A percentile compares a stretch with the other conserved stretches of the same genome.
phyloP scores from a whole-genome alignment of 2,888 invertebrate species.

The Lithodes maja region DNA sequence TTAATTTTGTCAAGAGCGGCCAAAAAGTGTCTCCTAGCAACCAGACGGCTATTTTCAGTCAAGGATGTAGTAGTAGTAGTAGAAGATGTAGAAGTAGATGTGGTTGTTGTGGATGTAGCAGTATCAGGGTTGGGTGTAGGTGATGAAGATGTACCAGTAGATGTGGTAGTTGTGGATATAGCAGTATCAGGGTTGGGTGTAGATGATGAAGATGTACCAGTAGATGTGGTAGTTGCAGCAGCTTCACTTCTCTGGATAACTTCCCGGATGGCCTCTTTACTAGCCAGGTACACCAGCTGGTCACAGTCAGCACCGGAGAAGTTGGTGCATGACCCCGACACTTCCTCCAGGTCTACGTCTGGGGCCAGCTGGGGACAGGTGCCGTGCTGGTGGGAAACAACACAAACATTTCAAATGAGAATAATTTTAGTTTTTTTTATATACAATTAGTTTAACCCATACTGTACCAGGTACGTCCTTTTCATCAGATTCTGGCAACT shows the following conservation, averaged over 20 bases:
- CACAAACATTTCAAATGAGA: neutral
- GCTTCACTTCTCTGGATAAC: conserved; percentile 23
- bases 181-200: too few species aligned
- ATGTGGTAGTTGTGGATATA: too few species aligned
- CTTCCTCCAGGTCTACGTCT: conserved; percentile 61
- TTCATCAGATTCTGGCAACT: too few species aligned
- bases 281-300: conserved; percentile 67
- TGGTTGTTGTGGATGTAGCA: too few species aligned
- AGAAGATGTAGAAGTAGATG: too few species aligned
- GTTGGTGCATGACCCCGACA: conserved; percentile 54
- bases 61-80: too few species aligned
- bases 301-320: conserved; percentile 70
- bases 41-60: conserved; percentile 11
- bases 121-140: too few species aligned
- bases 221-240: neutral
- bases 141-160: too few species aligned
- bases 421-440: neutral
- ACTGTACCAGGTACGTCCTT: too few species aligned
- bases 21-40: conserved; percentile 58
- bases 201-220: neutral
- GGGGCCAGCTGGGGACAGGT: conserved; percentile 83
- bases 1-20: conserved; percentile 60
- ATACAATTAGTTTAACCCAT: neutral
- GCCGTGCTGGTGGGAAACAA: conserved; percentile 80
- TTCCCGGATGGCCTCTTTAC: conserved; percentile 64